Evolutionary conservation across 1,140 invertebrate genomes (phyloP).

Genomic region (Ostrea edulis): DNA sequence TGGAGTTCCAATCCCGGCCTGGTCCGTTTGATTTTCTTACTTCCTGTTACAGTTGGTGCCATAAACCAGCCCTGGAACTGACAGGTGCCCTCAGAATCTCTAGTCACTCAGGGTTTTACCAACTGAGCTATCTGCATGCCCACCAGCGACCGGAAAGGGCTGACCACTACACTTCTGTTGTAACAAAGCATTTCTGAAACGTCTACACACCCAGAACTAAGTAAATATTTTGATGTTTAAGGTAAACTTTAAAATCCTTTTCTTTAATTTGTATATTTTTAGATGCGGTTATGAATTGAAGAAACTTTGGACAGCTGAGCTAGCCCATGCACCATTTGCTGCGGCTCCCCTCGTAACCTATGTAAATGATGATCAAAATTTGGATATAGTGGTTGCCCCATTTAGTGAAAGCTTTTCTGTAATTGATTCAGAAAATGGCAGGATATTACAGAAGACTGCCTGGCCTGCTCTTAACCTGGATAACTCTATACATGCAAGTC

Average conservation of each 20-base stretch:
- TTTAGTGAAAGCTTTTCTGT: constrained; percentile 73
- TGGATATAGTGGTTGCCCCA: constrained; percentile 72
- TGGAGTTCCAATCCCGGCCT: no score
- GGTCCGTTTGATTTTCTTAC: no score
- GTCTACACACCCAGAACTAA: no score
- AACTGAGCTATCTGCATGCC: no score
- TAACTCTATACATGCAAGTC: constrained; percentile 71
- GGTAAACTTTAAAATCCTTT: neutral
- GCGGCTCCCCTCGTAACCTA: constrained; percentile 71
- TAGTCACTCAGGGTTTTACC: no score
- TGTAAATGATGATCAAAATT: constrained; percentile 69
- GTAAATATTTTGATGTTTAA: no score
- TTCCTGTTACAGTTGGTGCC: no score
- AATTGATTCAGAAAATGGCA: constrained; percentile 70
- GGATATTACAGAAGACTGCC: constrained; percentile 58
- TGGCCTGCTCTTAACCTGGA: constrained; percentile 75
- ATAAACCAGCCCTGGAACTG: no score
- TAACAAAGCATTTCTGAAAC: no score
- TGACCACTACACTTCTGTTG: no score
- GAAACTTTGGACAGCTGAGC: constrained; percentile 72
- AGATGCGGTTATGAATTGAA: constrained; percentile 73
- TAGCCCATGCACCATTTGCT: constrained; percentile 74
- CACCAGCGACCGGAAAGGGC: no score
- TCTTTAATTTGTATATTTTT: neutral
- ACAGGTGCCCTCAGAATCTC: no score